Evolutionary conservation across 2,113 vertebrate genomes (phyloP).

Genomic region (Xenopus laevis): DNA sequence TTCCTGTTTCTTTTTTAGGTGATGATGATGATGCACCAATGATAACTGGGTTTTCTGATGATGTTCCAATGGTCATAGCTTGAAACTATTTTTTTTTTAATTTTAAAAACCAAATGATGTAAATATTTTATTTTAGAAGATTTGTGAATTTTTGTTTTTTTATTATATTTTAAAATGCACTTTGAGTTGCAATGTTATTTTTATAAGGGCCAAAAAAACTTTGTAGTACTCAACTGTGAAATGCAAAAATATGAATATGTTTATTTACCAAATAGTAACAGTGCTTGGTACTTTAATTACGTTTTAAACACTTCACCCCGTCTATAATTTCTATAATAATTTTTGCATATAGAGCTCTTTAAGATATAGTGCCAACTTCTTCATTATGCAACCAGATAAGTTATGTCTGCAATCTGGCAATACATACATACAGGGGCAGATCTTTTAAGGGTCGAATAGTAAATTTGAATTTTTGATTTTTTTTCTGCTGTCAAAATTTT

Average conservation of each 20-base stretch:
- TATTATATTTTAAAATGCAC: conserved; percentile 62
- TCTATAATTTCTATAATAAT: too few species aligned
- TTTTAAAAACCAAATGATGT: conserved; percentile 71
- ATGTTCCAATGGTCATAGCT: conserved; percentile 97
- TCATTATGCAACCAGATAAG: too few species aligned
- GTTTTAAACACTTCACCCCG: conserved; percentile 39
- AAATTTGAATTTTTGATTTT: too few species aligned
- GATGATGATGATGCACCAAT: conserved; percentile 94
- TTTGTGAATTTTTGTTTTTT: conserved; percentile 77
- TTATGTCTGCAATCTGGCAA: too few species aligned
- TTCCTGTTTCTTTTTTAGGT: conserved; percentile 64
- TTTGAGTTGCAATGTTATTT: conserved; percentile 84
- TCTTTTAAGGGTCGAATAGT: too few species aligned
- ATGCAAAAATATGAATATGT: conserved; percentile 56
- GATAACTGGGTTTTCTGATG: conserved; percentile 97
- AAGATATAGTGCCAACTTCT: too few species aligned
- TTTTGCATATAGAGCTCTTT: too few species aligned
- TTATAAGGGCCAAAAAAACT: conserved; percentile 73
- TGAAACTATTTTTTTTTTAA: conserved; percentile 63
- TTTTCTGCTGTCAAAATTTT: too few species aligned
- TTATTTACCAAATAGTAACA: conserved; percentile 54
- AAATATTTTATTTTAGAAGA: conserved; percentile 79
- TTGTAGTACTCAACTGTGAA: conserved; percentile 71
- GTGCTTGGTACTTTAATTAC: conserved; percentile 51
- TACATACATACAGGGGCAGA: too few species aligned